Evolutionary conservation across 2,888 invertebrate species (phyloP).

Genomic region (Teinopalpus imperialis): DNA sequence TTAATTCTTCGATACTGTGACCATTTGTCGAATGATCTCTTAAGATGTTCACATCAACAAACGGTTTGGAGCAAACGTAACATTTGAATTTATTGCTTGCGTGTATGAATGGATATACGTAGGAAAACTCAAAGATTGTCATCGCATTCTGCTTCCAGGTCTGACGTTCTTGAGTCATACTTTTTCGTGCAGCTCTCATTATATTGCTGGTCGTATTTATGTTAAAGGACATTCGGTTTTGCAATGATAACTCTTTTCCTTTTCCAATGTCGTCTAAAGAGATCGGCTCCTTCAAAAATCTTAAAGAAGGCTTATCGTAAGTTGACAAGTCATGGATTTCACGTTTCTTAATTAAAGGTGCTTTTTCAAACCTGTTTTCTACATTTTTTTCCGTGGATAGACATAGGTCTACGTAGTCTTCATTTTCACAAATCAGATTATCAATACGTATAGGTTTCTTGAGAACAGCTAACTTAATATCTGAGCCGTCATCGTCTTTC

Average conservation of each 20-base stretch:
- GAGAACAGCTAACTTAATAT: constrained; percentile 49
- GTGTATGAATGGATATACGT: constrained; percentile 61
- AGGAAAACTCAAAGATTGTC: constrained; percentile 54
- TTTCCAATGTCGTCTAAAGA: constrained; percentile 40
- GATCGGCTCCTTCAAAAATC: constrained; percentile 50
- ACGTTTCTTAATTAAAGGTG: constrained; percentile 7
- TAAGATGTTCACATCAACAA: constrained; percentile 45
- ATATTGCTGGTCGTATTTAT: constrained; percentile 45
- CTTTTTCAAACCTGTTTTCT: constrained; percentile 8
- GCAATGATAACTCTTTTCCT: constrained; percentile 31
- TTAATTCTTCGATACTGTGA: constrained; percentile 49
- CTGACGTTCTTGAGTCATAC: constrained; percentile 24
- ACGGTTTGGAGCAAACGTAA: constrained; percentile 50
- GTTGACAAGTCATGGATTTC: constrained; percentile 4
- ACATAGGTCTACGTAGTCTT: constrained; percentile 30
- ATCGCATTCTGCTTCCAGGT: constrained; percentile 55
- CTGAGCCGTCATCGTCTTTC: constrained; percentile 52
- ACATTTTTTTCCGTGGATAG: not conserved
- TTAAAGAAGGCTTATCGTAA: constrained; percentile 30
- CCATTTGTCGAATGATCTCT: constrained; percentile 46
- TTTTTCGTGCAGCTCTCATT: constrained; percentile 28
- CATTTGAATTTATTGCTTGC: constrained; percentile 61
- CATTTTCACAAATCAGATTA: constrained; percentile 41
- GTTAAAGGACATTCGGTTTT: constrained; percentile 31
- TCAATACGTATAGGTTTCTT: constrained; percentile 52